Base-by-base conservation (phyloP, 2,888 invertebrate genomes). In the Parasteatoda lunata region DNA sequence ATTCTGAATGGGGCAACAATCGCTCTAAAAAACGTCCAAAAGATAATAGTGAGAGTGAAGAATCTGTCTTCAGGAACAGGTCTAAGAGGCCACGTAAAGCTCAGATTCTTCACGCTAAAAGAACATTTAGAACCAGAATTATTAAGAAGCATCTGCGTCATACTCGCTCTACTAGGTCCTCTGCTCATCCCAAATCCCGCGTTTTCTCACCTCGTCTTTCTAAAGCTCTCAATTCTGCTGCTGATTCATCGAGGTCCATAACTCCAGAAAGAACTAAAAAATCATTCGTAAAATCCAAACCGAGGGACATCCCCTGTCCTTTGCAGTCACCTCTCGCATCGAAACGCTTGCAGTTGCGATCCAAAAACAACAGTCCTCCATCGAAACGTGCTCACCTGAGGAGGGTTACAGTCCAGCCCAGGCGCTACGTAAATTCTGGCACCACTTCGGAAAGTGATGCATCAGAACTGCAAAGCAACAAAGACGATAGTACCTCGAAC, bases 361-460 rank as follows among this genome's bases (percentile, higher is more conserved):
- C 48, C 11, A 13, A 30, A 11, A 11, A 13, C n/a, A 64, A 49
- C n/a, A 11, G 49, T 15, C 30, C 65, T 9, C 66, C 45, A 8
- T 69, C 45, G 15, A 72, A 59, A 15, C 47, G 49, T 30, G 13
- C 15, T 51, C 30, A n/a, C 47, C 49, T 72, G 13, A 65, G 72
- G 7, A 65, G n/a, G 13, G 54, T 69, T 7, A 49, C 72, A 9
- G 54, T 51, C 7, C 64, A 68, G 51, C 72, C 80, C 45, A 49
- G 66, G 45, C 70, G 69, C 51, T 72, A 51, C 65, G 13, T 49
- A 9, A 80, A 48, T 47, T 80, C 80, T 3, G 66, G 52, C 9
- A 71, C 71, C 3, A 66, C 65, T n/a, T 80, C 72, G n/a, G 80
- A 80, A n/a, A 65, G 72, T 7, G 80, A 66, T 45, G 80, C 64